Evolutionary conservation across 1,140 invertebrate species (phyloP).

Genomic region (Zaprionus kolodkinae): DNA sequence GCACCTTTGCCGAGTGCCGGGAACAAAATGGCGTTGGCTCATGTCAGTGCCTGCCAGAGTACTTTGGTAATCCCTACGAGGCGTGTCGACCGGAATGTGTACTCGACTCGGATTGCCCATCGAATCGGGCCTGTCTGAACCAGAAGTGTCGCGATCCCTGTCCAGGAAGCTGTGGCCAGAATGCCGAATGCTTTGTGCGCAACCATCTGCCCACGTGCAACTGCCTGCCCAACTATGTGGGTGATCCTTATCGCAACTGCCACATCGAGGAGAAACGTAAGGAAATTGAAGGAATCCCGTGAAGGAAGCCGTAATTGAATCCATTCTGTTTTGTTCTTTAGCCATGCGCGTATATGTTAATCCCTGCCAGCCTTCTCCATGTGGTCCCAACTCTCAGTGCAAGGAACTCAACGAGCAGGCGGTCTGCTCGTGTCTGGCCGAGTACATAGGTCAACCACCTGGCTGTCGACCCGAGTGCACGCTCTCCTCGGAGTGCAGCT

Average conservation of each 20-base stretch:
- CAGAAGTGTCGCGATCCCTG: conserved; percentile 87
- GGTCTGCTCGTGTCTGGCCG: conserved; percentile 88
- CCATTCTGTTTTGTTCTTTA: conserved; percentile 29
- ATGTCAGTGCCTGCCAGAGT: conserved; percentile 85
- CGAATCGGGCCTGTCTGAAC: conserved; percentile 85
- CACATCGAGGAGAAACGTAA: conserved; percentile 70
- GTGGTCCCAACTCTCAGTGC: conserved; percentile 90
- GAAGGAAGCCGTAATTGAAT: neutral
- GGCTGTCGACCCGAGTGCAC: conserved; percentile 89
- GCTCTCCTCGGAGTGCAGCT: conserved; percentile 88
- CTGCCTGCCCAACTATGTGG: conserved; percentile 88
- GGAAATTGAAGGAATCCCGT: conserved; percentile 4
- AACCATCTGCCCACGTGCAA: conserved; percentile 90
- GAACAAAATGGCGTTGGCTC: conserved; percentile 84
- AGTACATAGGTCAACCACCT: conserved; percentile 91
- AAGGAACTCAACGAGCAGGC: conserved; percentile 87
- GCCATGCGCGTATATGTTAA: conserved; percentile 81
- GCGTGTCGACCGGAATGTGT: conserved; percentile 87
- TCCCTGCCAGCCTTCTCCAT: conserved; percentile 88
- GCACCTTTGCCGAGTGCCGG: conserved; percentile 85
- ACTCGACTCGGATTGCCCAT: conserved; percentile 86
- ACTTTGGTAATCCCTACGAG: conserved; percentile 86
- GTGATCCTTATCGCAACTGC: conserved; percentile 89
- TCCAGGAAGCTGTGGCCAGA: conserved; percentile 86
- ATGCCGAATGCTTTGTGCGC: conserved; percentile 90